Evolutionary conservation across 2,797 vertebrate genomes (phyloP).

Genomic region (Octomys mimax): DNA sequence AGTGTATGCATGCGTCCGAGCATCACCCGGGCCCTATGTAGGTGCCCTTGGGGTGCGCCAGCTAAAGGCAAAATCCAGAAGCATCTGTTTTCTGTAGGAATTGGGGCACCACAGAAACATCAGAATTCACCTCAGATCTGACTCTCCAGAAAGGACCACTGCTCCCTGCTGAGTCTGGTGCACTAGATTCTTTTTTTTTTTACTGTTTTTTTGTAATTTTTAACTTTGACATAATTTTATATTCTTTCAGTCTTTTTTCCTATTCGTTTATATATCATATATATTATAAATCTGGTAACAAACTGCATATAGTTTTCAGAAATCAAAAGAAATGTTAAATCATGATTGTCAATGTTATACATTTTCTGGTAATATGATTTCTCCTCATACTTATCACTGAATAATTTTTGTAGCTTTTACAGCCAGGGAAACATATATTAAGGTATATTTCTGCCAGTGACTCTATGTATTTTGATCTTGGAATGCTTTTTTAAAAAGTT

Average conservation of each 20-base stretch:
- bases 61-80: background rate
- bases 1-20: background rate
- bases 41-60: too few relatives aligned
- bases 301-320: background rate
- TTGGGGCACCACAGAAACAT: background rate
- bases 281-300: background rate
- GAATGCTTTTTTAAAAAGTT: background rate
- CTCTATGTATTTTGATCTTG: background rate
- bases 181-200: background rate
- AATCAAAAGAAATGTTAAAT: background rate
- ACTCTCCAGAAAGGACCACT: background rate
- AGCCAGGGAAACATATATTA: background rate
- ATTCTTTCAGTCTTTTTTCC: background rate
- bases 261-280: background rate
- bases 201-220: background rate
- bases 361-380: constrained; percentile 18
- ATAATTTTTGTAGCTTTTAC: background rate
- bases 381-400: background rate
- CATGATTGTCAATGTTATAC: background rate
- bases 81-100: background rate
- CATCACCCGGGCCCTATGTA: too few relatives aligned
- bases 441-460: background rate
- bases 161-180: background rate
- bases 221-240: background rate
- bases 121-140: background rate